Conservation (phyloP, 2,113 vertebrate species). For the Lamprotornis superbus region DNA sequence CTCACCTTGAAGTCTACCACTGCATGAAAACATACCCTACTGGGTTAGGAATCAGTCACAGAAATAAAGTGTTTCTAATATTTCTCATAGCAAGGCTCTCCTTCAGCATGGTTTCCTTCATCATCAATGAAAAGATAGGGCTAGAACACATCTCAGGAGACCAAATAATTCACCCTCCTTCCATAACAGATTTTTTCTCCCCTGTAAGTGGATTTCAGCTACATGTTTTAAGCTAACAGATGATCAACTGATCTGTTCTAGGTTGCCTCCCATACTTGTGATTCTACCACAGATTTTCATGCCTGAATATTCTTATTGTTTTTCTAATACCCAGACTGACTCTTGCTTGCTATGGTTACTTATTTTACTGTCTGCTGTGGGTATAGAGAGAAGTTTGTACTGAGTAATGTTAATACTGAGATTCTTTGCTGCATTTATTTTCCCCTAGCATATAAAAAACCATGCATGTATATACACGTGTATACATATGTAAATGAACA, state of each 20-base stretch:
- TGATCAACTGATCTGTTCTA: not conserved
- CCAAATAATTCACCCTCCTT: not conserved
- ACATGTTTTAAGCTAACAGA: not conserved
- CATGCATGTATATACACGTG: not conserved
- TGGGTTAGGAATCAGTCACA: not conserved
- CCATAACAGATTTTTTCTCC: not conserved
- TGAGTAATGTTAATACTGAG: not conserved
- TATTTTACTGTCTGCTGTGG: not conserved
- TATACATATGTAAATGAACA: not conserved
- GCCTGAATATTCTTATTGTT: not conserved
- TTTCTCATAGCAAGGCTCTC: not conserved
- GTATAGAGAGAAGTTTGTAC: not conserved
- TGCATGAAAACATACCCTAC: not conserved
- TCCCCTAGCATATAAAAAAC: not conserved
- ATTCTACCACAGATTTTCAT: not conserved
- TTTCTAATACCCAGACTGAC: not conserved
- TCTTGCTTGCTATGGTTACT: not conserved
- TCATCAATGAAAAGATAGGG: not conserved
- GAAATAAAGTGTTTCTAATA: not conserved
- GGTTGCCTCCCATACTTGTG: not conserved
- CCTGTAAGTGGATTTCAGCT: not conserved
- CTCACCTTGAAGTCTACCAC: not conserved
- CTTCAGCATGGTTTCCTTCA: not conserved
- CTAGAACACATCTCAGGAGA: not conserved
- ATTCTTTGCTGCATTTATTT: not conserved